These are phyloP conservation scores for Phodopus roborovskii DNA, from an alignment of 2,113 vertebrate species.

Conservation along the genomic window DNA sequence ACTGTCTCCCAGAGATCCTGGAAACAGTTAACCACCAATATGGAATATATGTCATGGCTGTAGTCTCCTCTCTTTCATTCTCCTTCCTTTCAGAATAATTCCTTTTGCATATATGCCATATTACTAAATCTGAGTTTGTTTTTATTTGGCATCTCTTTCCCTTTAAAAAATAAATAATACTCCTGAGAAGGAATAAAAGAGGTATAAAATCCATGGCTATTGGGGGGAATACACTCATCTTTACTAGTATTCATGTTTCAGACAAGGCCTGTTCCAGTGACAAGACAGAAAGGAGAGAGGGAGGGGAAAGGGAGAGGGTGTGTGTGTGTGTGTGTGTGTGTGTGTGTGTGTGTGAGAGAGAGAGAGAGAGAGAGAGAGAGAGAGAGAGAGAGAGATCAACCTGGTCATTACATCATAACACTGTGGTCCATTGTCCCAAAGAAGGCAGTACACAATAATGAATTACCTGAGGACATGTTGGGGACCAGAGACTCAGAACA, in stretches of 20 bases:
- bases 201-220: background rate
- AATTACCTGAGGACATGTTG: background rate
- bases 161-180: background rate
- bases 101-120: background rate
- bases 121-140: background rate
- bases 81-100: background rate
- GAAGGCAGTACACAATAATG: background rate
- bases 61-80: background rate
- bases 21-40: background rate
- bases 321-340: no score
- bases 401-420: background rate
- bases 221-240: background rate
- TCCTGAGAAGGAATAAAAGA: background rate
- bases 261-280: background rate
- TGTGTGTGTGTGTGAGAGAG: no score
- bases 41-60: no score
- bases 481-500: slow-evolving; percentile 34
- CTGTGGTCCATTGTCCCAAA: background rate
- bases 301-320: no score
- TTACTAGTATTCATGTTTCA: background rate
- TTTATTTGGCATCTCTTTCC: background rate
- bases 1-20: background rate
- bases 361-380: background rate
- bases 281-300: no score
- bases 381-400: background rate